These are phyloP conservation scores for Microplitis demolitor DNA, from an alignment of 1,140 invertebrate genomes.

Conservation along the genomic window DNA sequence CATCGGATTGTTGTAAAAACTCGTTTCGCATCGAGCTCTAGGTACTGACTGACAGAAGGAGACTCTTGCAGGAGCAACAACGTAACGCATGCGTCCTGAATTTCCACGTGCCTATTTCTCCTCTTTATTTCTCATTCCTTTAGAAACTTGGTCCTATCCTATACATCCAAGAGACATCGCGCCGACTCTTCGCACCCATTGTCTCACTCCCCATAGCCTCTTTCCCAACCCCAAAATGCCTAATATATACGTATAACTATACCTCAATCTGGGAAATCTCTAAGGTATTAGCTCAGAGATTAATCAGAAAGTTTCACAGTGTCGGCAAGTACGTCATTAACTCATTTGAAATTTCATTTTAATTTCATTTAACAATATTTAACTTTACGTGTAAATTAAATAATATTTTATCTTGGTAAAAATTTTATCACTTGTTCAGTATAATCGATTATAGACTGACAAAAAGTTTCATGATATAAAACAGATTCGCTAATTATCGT, in stretches of 20 bases:
- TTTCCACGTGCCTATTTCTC: slow-evolving; percentile 47
- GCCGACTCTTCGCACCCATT: neutral
- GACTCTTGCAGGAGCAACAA: slow-evolving; percentile 50
- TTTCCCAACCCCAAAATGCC: neutral
- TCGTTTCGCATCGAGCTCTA: slow-evolving; percentile 45
- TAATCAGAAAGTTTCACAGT: slow-evolving; percentile 31
- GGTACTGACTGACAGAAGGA: slow-evolving; percentile 47
- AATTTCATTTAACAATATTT: slow-evolving; percentile 21
- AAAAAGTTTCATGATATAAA: too few species aligned
- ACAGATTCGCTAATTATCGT: too few species aligned
- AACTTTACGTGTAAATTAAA: neutral
- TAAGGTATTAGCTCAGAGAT: slow-evolving; percentile 22
- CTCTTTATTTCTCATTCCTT: slow-evolving; percentile 34
- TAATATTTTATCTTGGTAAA: neutral
- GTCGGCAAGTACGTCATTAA: slow-evolving; percentile 28
- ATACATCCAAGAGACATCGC: neutral
- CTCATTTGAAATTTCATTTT: slow-evolving; percentile 31
- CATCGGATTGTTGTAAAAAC: slow-evolving; percentile 10
- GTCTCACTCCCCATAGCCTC: neutral
- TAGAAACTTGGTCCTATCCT: neutral
- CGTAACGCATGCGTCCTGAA: slow-evolving; percentile 45
- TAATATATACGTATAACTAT: neutral
- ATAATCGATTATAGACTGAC: neutral
- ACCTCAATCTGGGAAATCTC: slow-evolving; percentile 11
- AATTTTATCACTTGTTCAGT: neutral